Conservation (phyloP, 1,140 invertebrate species). For the Bilobella aurantiaca region DNA sequence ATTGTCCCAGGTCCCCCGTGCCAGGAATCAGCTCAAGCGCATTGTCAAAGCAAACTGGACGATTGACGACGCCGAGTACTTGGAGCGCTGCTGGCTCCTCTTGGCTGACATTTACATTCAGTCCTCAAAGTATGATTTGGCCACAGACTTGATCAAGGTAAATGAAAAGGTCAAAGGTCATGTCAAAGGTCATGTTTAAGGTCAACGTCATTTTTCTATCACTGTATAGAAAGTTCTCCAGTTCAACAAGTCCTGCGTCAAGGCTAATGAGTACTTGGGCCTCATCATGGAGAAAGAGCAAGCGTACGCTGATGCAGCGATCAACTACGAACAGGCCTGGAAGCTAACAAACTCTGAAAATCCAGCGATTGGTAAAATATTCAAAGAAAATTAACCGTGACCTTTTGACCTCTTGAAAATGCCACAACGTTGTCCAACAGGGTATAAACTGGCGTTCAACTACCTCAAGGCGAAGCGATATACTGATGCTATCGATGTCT, state of each 20-base stretch:
- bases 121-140: conserved; percentile 74
- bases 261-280: conserved; percentile 81
- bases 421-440: too few relatives aligned
- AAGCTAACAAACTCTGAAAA: conserved; percentile 66
- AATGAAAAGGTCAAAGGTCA: neutral
- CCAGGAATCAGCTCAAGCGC: conserved; percentile 83
- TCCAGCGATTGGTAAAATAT: conserved; percentile 52
- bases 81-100: conserved; percentile 88
- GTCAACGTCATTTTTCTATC: conserved; percentile 6
- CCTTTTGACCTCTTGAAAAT: too few relatives aligned
- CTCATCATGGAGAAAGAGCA: conserved; percentile 85
- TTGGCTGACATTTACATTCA: conserved; percentile 85
- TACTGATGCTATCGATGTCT: conserved; percentile 75
- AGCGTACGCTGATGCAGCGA: conserved; percentile 72
- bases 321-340: conserved; percentile 77
- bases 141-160: conserved; percentile 62
- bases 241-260: conserved; percentile 80
- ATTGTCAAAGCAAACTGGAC: conserved; percentile 79
- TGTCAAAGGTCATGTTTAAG: neutral
- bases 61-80: conserved; percentile 87
- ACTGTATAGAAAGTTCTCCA: conserved; percentile 63
- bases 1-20: conserved; percentile 69
- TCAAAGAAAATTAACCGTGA: too few relatives aligned
- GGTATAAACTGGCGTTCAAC: conserved; percentile 52
- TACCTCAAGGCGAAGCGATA: conserved; percentile 82